Percentiles rank a stretch among this genome's conserved stretches.
These are phyloP conservation scores for Lottia scabra DNA, from an alignment of 2,888 invertebrate species.

Conservation along the genomic window DNA sequence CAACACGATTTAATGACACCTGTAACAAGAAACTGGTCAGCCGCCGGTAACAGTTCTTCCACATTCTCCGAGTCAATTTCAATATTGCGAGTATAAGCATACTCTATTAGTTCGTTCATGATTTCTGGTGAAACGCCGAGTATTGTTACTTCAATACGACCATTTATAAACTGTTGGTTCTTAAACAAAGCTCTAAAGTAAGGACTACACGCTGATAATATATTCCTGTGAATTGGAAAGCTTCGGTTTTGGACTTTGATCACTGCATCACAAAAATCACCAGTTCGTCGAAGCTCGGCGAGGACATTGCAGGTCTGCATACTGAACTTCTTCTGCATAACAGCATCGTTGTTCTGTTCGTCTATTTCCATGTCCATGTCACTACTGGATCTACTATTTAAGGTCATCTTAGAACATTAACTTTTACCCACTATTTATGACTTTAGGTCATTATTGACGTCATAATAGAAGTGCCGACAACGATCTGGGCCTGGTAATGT, in stretches of 20 bases:
- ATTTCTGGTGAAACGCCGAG: slow-evolving; percentile 83
- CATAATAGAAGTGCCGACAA: too few species aligned
- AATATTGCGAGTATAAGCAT: slow-evolving; percentile 85
- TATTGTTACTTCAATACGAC: slow-evolving; percentile 73
- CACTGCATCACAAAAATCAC: slow-evolving; percentile 88
- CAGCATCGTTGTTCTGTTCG: background rate
- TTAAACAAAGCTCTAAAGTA: slow-evolving; percentile 92
- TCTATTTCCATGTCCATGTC: background rate
- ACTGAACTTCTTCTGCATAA: slow-evolving; percentile 79
- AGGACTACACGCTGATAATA: slow-evolving; percentile 81
- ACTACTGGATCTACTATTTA: background rate
- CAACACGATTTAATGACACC: slow-evolving; percentile 86
- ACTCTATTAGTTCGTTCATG: slow-evolving; percentile 84
- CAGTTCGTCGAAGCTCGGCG: slow-evolving; percentile 83
- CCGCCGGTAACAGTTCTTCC: slow-evolving; percentile 78
- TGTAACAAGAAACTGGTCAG: slow-evolving; percentile 88
- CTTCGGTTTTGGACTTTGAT: slow-evolving; percentile 81
- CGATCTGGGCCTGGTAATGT: too few species aligned
- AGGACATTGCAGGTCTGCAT: slow-evolving; percentile 86
- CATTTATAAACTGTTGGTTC: slow-evolving; percentile 74
- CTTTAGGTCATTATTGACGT: too few species aligned
- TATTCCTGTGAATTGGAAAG: slow-evolving; percentile 83
- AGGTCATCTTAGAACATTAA: too few species aligned
- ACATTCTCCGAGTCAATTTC: slow-evolving; percentile 84
- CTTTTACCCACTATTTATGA: too few species aligned